Evolutionary conservation across 2,888 invertebrate genomes (phyloP).

Genomic region (Malthinus flaveolus): DNA sequence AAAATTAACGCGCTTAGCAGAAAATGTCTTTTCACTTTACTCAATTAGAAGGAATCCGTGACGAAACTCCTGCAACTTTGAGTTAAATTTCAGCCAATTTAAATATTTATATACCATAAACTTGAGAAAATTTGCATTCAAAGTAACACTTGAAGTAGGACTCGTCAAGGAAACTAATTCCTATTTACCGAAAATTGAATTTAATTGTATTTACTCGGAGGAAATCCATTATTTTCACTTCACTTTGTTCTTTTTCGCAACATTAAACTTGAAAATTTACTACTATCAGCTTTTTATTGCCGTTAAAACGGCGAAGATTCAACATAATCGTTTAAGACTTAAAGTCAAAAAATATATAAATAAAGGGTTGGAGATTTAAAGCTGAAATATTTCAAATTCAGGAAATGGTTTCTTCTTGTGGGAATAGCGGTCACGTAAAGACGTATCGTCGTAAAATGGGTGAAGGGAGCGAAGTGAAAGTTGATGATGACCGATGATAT

Average conservation of each 20-base stretch:
- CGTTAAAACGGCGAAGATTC: constrained; percentile 25
- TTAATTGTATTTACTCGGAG: constrained; percentile 30
- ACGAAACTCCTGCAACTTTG: constrained; percentile 29
- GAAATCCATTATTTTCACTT: constrained; percentile 30
- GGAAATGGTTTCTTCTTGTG: constrained; percentile 31
- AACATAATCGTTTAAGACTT: constrained; percentile 14
- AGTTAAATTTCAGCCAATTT: constrained; percentile 32
- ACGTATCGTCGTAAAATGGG: constrained; percentile 9
- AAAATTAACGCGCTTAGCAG: constrained; percentile 27
- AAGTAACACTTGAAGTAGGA: constrained; percentile 32
- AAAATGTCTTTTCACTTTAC: constrained; percentile 26
- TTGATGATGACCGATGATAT: constrained; percentile 6
- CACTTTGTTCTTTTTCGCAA: constrained; percentile 31
- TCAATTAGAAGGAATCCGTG: constrained; percentile 36
- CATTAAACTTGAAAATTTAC: constrained; percentile 29
- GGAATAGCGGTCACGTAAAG: constrained; percentile 30
- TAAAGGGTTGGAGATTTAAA: constrained; percentile 32
- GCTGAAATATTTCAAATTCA: constrained; percentile 29
- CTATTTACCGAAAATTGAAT: constrained; percentile 30
- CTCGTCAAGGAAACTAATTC: constrained; percentile 29
- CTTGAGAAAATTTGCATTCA: constrained; percentile 36
- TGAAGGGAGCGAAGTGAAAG: constrained; percentile 12
- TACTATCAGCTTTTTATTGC: constrained; percentile 28
- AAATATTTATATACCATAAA: constrained; percentile 38
- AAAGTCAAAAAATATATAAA: constrained; percentile 17